phyloP scores from a whole-genome alignment of 92 coral and sea anemone species.

The Parazoanthus darwini region DNA sequence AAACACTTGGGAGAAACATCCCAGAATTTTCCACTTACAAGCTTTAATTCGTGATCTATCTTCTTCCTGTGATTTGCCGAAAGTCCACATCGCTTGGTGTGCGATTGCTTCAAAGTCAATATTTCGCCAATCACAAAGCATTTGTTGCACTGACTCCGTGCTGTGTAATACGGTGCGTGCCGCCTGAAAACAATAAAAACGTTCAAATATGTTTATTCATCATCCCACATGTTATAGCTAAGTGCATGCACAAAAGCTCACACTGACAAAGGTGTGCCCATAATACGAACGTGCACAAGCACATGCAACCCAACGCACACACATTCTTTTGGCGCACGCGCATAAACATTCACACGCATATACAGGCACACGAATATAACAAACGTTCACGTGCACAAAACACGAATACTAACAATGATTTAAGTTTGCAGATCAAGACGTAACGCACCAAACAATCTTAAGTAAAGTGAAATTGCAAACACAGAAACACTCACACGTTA shows the following conservation, averaged over 20 bases:
- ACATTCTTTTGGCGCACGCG: not conserved
- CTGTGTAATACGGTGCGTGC: constrained; percentile 98
- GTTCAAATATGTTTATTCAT: not conserved
- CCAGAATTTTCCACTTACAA: constrained; percentile 61
- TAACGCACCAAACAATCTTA: no score
- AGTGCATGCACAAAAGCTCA: no score
- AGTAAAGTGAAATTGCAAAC: no score
- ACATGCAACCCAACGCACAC: not conserved
- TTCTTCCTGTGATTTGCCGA: constrained; percentile 68
- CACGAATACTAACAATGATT: not conserved
- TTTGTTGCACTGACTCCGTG: constrained; percentile 94
- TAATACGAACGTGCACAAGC: not conserved
- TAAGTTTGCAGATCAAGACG: not conserved
- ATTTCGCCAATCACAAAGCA: constrained; percentile 93
- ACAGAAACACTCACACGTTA: not conserved
- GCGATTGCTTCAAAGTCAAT: constrained; percentile 95
- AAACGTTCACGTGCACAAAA: not conserved
- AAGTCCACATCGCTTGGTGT: constrained; percentile 98
- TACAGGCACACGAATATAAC: not conserved
- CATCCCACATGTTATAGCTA: no score
- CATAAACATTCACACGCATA: not conserved
- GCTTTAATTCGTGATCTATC: constrained; percentile 78
- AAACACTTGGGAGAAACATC: not conserved
- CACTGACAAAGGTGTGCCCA: not conserved
- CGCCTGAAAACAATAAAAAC: constrained; percentile 56